Evolutionary conservation across 2,113 vertebrate genomes (phyloP), one percentile per base, ranked within the genome.

Genomic region (Macquaria australasica): DNA sequence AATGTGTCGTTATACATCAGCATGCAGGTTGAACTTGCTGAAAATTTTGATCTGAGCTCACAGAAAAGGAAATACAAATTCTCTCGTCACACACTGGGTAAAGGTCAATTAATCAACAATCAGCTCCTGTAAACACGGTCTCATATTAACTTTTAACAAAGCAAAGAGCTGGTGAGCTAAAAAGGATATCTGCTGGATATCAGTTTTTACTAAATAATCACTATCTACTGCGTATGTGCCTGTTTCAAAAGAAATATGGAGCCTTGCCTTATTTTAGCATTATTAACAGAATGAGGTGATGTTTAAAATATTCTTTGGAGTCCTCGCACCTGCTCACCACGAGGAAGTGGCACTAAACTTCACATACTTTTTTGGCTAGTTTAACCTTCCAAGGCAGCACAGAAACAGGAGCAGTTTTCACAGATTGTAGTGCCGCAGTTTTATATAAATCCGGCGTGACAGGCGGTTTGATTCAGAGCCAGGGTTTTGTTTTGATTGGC

Each of bases 41-140:
- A 34, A 34, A 34, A 34, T 3, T 34, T 34, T 34, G 34, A 31
- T 31, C 56, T 28, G 39, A 56, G 21, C 25, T 63, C 63, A 50
- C 11, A 25, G 50, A 62, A 18, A 21, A 64, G 31, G 43, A 69
- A 74, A 70, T 28, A 28, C 15, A 62, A 11, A 62, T n/a, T n/a
- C 1, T 67, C 23, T 60, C 0, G 1, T 58, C 34, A 55, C 23
- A 34, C 25, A 9, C 34, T 8, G 20, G 1, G 43, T 43, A 62
- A 70, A 88, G 68, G 63, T 81, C 82, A 72, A 9, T 85, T 74
- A 81, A 85, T 82, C 18, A 73, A 55, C 63, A 62, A 45, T 60
- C 41, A 21, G 25, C 14, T 68, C 68, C 10, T 64, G 15, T 45
- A 69, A 80, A 72, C 41, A 4, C 16, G 18, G 53, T 63, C 14